Evolutionary conservation across 35 echinoderm and acorn worm genomes (phyloP).

Genomic region (Amphiura filiformis): DNA sequence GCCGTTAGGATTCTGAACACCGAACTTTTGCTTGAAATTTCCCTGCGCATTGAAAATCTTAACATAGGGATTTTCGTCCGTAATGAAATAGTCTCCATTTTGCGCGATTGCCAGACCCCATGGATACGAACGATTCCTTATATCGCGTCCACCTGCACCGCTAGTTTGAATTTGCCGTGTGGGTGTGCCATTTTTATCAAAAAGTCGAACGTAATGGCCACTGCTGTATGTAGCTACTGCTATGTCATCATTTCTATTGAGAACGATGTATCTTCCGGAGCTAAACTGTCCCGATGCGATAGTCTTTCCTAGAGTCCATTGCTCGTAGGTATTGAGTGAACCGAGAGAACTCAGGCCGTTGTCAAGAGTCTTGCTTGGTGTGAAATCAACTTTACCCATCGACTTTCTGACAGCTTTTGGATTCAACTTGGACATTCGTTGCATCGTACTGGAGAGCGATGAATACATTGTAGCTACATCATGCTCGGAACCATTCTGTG

Average conservation of each 20-base stretch:
- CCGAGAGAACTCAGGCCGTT: neutral
- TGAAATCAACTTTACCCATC: neutral
- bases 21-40: neutral
- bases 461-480: neutral
- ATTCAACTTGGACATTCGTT: neutral
- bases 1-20: neutral
- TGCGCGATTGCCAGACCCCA: neutral
- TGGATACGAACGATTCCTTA: neutral
- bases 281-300: neutral
- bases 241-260: neutral
- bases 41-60: neutral
- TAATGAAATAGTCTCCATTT: neutral
- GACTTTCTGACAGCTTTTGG: neutral
- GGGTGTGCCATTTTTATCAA: neutral
- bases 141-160: neutral
- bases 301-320: neutral
- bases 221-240: neutral
- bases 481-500: neutral
- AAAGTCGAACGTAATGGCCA: neutral
- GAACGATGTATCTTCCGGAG: neutral
- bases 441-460: neutral
- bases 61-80: neutral
- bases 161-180: neutral
- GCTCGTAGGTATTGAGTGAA: neutral
- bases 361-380: neutral